Evolutionary conservation across 2,888 invertebrate species (phyloP), one percentile per base, ranked within the genome.

Genomic region (Girardia tigrina): DNA sequence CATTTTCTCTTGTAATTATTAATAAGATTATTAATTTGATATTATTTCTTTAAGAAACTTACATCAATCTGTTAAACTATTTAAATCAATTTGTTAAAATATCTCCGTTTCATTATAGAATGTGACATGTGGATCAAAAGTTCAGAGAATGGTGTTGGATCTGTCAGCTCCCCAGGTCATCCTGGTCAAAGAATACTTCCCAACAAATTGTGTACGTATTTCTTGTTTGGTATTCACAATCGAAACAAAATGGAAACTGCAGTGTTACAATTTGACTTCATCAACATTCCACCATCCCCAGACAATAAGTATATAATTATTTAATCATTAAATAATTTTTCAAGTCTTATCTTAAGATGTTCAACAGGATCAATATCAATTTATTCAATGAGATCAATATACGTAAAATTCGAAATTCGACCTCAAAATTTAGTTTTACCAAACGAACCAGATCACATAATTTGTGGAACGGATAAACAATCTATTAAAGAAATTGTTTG

Each of bases 161-260:
- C 69, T 6, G 26, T 74, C 29, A 26, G 4, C 2, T 74, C 74
- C 16, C 74, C 74, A 16, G 74, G 75, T 1, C 75, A 28, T 42
- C 75, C 71, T 14, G 14, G 26, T 26, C n/a, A n/a, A n/a, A 2
- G 72, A 8, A 71, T 75, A 26, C 75, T 42, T 1, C 72, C 29
- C 16, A 42, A 74, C 42, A 71, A 36, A 20, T 1, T 28, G 12
- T 75, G 75, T 28, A 71, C 36, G 27, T 36, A 72, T 26, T 75
- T 71, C 74, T 29, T 75, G 16, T 74, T 75, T 29, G 75, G 75
- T 36, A 74, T 75, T 23, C 75, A 75, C 29, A 75, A 75, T 29
- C 27, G 70, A 36, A 71, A 75, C 29, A 26, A 26, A 28, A 73
- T 74, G 71, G 75, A 75, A 42, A 75, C 71, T 71, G 70, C 56